Evolutionary conservation across 30 jellyfish, hydroid and myxozoan species (phyloP).

Genomic region (Mastigias papua): DNA sequence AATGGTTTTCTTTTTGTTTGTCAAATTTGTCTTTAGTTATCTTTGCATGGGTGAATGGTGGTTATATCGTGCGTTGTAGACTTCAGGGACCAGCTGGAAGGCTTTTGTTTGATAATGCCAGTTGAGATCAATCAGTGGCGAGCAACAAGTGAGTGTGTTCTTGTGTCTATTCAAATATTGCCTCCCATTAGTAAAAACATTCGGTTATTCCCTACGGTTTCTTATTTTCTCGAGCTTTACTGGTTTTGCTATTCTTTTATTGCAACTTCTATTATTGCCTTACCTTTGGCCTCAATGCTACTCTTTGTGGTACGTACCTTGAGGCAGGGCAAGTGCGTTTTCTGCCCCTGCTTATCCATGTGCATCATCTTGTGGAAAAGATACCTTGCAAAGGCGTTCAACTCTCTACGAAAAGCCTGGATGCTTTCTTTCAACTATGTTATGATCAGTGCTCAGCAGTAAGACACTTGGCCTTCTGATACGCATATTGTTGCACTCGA

Average conservation of each 20-base stretch:
- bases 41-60: background rate
- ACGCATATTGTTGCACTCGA: background rate
- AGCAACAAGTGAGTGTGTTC: conserved; percentile 53
- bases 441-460: background rate
- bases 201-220: background rate
- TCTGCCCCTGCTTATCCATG: too few relatives aligned
- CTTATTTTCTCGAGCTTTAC: too few relatives aligned
- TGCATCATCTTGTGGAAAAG: too few relatives aligned
- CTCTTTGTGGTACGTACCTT: too few relatives aligned
- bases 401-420: too few relatives aligned
- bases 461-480: background rate
- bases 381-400: too few relatives aligned
- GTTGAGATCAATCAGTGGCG: conserved; percentile 51
- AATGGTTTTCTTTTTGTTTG: background rate
- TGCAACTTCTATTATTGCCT: too few relatives aligned
- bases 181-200: background rate
- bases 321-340: too few relatives aligned
- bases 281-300: too few relatives aligned
- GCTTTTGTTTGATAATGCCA: conserved; percentile 27
- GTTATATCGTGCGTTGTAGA: background rate
- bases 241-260: too few relatives aligned
- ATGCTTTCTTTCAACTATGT: background rate
- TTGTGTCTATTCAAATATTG: conserved; percentile 14
- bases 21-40: background rate
- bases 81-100: conserved; percentile 31